These are phyloP conservation scores for Graphium colonna DNA, from an alignment of 2,888 invertebrate species.

Conservation along the genomic window DNA sequence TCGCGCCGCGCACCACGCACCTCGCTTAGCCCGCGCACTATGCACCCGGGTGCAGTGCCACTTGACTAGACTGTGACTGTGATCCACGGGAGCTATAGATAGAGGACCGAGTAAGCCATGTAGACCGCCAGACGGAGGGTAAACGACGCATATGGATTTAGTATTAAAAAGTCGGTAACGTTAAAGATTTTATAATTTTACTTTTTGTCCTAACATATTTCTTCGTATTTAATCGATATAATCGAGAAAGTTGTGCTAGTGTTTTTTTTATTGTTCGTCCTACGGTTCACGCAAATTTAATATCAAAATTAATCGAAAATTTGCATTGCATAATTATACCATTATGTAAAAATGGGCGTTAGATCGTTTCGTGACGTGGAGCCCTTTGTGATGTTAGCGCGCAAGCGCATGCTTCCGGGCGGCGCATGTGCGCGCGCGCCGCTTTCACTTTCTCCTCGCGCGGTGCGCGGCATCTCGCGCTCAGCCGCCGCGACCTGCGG, in stretches of 20 bases:
- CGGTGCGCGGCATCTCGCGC: constrained; percentile 58
- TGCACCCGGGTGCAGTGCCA: not conserved
- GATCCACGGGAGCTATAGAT: not conserved
- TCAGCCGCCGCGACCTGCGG: constrained; percentile 45
- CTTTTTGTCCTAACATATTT: constrained; percentile 28
- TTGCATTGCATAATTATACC: not conserved
- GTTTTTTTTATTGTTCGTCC: not conserved
- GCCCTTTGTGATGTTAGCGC: constrained; percentile 54
- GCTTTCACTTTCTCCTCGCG: constrained; percentile 77
- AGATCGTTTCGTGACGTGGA: constrained; percentile 19
- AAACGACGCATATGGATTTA: constrained; percentile 73
- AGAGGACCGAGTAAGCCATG: constrained; percentile 41
- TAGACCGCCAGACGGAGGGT: constrained; percentile 58
- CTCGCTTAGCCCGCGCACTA: not conserved
- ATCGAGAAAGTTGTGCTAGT: not conserved
- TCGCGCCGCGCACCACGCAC: constrained; percentile 15
- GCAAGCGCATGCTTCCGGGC: constrained; percentile 68
- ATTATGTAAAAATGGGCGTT: constrained; percentile 23
- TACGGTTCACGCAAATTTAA: not conserved
- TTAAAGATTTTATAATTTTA: constrained; percentile 40
- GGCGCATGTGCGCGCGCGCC: constrained; percentile 68
- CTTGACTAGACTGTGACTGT: constrained; percentile 15
- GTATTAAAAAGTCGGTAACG: constrained; percentile 77
- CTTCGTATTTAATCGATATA: constrained; percentile 1
- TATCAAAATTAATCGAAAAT: not conserved